Percentiles rank a stretch among this genome's conserved stretches.
These are phyloP conservation scores for Pimpla rufipes DNA, from an alignment of 2,888 invertebrate genomes.

Conservation along the genomic window DNA sequence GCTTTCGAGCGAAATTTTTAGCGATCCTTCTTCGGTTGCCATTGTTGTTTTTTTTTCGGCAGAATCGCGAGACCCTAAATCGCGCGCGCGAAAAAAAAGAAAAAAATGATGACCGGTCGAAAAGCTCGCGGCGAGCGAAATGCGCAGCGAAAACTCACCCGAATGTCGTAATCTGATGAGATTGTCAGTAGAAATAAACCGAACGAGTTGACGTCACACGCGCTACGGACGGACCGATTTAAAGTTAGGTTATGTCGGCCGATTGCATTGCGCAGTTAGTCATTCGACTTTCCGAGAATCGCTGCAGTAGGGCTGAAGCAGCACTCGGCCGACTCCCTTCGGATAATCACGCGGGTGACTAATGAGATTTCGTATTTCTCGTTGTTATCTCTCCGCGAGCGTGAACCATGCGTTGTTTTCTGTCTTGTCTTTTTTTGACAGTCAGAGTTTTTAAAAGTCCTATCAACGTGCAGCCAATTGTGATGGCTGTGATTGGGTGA, in stretches of 20 bases:
- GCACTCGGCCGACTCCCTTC: neutral
- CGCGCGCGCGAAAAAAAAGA: neutral
- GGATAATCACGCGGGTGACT: no score
- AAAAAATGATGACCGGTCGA: neutral
- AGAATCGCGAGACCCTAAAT: neutral
- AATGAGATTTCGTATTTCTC: no score
- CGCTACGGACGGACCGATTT: neutral
- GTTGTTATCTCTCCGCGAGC: no score
- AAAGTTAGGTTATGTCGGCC: neutral
- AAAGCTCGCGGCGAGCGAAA: neutral
- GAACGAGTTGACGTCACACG: neutral
- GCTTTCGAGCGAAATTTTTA: conserved; percentile 70
- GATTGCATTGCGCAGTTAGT: neutral
- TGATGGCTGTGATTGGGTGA: no score
- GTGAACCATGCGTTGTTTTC: no score
- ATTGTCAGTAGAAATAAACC: neutral
- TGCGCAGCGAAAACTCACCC: neutral
- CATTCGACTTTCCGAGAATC: neutral
- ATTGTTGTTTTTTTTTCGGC: neutral
- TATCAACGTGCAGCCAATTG: no score
- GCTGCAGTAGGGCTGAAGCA: neutral
- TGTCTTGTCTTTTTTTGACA: no score
- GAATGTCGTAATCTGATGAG: conserved; percentile 9
- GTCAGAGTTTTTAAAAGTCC: no score
- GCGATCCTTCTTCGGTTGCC: conserved; percentile 11